Evolutionary conservation across 2,888 invertebrate genomes (phyloP), one percentile per base, ranked within the genome.

Genomic region (Pyralis farinalis): DNA sequence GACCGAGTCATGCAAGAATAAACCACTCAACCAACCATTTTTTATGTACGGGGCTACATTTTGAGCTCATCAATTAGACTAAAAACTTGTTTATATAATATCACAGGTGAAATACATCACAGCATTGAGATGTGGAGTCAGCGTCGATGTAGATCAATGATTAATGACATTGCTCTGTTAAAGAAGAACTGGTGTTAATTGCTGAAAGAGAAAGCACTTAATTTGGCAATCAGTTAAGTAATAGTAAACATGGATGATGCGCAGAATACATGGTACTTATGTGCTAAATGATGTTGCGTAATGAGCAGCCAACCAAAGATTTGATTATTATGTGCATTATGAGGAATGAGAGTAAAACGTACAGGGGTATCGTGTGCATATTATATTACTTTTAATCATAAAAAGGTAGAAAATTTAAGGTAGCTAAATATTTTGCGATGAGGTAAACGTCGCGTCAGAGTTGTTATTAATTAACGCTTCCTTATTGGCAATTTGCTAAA

Each of bases 111-210:
- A 8, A 25, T 25, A 25, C 25, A 25, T 25, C 25, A 25, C 25
- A 25, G 25, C n/a, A 8, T n/a, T 25, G 3, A 4, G 16, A 3
- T 16, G 16, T 16, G 4, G 16, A 16, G 16, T 4, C 3, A 16
- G 16, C 2, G 4, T 16, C 16, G 3, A 16, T 16, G 16, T 16
- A 16, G 16, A 16, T 2, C 25, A 25, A 37, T 20, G 11, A 20
- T 11, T 20, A 40, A 47, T 50, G 49, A 25, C 7, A 47, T 47
- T 45, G 42, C 45, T 43, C 37, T 35, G 28, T 40, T 30, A 37
- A 41, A 39, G 36, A 43, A 35, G 36, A 12, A 30, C 41, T 44
- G n/a, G n/a, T n/a, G 44, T 41, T 49, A 43, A 49, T 46, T 41
- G 34, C 39, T 37, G 12, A 21, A 8, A 34, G 43, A 37, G 49